Base-by-base conservation (phyloP, 2,113 vertebrate genomes). In the Turnix velox region DNA sequence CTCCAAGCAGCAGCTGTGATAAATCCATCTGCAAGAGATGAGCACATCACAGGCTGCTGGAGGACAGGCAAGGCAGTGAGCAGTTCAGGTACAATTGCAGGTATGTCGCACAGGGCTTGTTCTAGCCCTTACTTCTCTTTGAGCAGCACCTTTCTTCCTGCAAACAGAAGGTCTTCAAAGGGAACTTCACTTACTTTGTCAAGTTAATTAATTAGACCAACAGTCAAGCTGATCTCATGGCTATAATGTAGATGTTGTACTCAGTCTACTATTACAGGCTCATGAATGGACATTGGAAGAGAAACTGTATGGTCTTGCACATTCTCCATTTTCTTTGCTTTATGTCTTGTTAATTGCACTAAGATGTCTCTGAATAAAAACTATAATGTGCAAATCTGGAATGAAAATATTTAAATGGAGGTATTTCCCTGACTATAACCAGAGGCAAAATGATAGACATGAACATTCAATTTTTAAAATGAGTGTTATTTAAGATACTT, bases 21-120 rank as follows among this genome's bases (percentile, higher is more conserved):
- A 81, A 78, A 68, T 55, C 10, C 27, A 58, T 12, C 12, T 69
- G 37, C 20, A 45, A 46, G 31, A 39, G 18, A 5, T 52, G n/a
- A 63, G 16, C 3, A 1, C 40, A 45, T 15, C 31, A 52, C 18
- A 69, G 22, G 10, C 0, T 2, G 1, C 2, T 7, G 52, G 39
- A 83, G 37, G 9, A 1, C 7, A 86, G 28, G 25, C 35, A 93
- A 59, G 23, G 49, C 20, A 83, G n/a, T 12, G n/a, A 58, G 35
- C 3, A 1, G 46, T 48, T 28, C 55, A 52, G 35, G 31, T 19
- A 18, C 13, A 74, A 10, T 30, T 12, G 4, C 35, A 71, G 25
- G 27, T 59, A 18, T 4, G 6, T 39, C 51, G 87, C 54, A 39
- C 2, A 42, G 14, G 23, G 30, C 37, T 72, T 73, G 7, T 57